Conservation (phyloP, 2,888 invertebrate genomes). For the Eueremaeus valkanovi region DNA sequence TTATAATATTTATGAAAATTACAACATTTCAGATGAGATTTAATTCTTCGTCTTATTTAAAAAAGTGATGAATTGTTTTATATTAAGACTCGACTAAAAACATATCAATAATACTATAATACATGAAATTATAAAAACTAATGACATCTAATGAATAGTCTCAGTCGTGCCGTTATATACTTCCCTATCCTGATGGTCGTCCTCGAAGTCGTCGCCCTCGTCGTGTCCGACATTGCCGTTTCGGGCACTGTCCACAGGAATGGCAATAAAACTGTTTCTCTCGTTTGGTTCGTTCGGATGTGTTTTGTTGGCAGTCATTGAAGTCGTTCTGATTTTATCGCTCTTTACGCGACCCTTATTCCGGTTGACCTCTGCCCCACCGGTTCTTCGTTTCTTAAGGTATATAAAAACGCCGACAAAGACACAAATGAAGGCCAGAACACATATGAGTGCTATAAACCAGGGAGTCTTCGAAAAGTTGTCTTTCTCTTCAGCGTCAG, state of each 20-base stretch:
- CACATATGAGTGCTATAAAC: not conserved
- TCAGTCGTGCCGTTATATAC: slow-evolving; percentile 7
- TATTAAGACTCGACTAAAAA: too few species aligned
- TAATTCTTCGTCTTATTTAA: too few species aligned
- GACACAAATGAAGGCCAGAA: not conserved
- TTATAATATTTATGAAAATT: too few species aligned
- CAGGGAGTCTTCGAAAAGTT: not conserved
- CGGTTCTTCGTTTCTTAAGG: not conserved
- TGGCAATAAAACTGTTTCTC: not conserved
- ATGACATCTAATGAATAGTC: not conserved
- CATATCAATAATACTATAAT: not conserved
- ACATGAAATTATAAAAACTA: not conserved
- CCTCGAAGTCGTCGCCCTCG: not conserved
- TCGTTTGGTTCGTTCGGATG: not conserved
- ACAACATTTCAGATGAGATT: too few species aligned
- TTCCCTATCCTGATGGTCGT: not conserved
- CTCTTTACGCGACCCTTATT: not conserved
- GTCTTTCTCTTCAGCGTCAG: not conserved
- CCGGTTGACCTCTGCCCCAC: not conserved
- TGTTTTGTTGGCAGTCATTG: not conserved
- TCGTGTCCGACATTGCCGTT: slow-evolving; percentile 12
- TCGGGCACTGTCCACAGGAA: not conserved
- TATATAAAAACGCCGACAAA: not conserved
- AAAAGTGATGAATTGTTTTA: too few species aligned
- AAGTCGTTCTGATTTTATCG: not conserved